Percentiles rank a stretch among this genome's conserved stretches.
Conservation (phyloP, 2,797 vertebrate species). For the Schizopygopsis pylzovi region DNA sequence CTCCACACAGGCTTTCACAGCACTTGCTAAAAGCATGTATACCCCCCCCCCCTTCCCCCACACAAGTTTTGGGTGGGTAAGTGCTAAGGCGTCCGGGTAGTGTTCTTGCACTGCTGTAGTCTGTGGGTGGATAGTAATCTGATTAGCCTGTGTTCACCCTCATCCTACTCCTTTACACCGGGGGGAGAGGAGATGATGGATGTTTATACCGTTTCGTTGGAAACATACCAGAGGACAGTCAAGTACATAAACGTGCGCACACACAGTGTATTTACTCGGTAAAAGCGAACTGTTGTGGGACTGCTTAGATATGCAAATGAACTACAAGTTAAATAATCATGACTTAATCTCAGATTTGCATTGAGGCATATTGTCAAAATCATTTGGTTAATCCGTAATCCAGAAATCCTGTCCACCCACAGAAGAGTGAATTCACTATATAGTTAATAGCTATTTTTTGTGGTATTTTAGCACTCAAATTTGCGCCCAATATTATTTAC, state of each 20-base stretch:
- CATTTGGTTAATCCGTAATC: neutral
- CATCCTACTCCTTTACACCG: conserved; percentile 44
- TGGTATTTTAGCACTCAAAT: neutral
- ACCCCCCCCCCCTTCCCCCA: neutral
- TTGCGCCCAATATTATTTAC: neutral
- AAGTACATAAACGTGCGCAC: conserved; percentile 13
- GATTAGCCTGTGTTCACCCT: conserved; percentile 52
- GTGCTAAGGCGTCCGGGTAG: conserved; percentile 23
- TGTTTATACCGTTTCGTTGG: conserved; percentile 26
- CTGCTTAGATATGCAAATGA: conserved; percentile 18
- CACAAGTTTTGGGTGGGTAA: conserved; percentile 30
- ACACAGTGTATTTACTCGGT: conserved; percentile 15
- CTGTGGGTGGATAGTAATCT: conserved; percentile 55
- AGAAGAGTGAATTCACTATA: neutral
- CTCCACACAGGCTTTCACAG: conserved; percentile 30
- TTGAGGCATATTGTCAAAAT: neutral
- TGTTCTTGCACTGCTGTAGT: conserved; percentile 25
- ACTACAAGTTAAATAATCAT: conserved; percentile 4
- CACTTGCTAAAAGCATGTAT: conserved; percentile 28
- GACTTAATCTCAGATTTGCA: conserved; percentile 10
- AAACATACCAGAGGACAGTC: conserved; percentile 29
- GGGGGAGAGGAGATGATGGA: conserved; percentile 36
- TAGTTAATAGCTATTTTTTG: neutral
- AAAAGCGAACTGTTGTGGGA: conserved; percentile 6
- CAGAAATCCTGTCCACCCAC: neutral